A percentile compares a stretch with the other conserved stretches of the same genome.
Evolutionary conservation across 2,888 invertebrate genomes (phyloP).

Genomic region (Tanytarsus gracilentus): DNA sequence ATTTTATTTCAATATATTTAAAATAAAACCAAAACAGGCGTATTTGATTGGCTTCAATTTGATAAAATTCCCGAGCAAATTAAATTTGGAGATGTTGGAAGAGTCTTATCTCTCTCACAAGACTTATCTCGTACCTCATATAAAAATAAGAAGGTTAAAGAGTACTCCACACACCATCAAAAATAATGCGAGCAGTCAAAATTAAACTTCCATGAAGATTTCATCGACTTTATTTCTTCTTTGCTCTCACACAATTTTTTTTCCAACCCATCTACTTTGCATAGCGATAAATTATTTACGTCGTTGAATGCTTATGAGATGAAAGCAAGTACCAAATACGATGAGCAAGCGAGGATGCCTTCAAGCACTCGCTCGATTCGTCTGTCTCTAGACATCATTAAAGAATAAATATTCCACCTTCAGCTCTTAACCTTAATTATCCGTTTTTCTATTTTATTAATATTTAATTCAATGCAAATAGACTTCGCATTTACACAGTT

Average conservation of each 20-base stretch:
- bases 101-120: no score
- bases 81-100: no score
- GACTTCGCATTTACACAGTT: neutral
- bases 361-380: neutral
- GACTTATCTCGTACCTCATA: no score
- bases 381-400: neutral
- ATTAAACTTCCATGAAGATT: neutral
- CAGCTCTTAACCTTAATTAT: slow-evolving; percentile 7
- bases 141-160: no score
- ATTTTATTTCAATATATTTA: no score
- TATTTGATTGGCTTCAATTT: no score
- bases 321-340: neutral
- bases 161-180: no score
- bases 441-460: slow-evolving; percentile 3
- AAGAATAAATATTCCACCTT: neutral
- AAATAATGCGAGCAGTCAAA: no score
- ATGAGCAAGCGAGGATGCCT: neutral
- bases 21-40: no score
- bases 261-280: neutral
- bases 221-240: neutral
- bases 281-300: neutral
- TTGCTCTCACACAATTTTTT: neutral
- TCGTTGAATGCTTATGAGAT: slow-evolving; percentile 1
- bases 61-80: no score
- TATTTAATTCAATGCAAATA: slow-evolving; percentile 7